phyloP scores from a whole-genome alignment of 2,888 invertebrate genomes.

The Sphinx pinastri region DNA sequence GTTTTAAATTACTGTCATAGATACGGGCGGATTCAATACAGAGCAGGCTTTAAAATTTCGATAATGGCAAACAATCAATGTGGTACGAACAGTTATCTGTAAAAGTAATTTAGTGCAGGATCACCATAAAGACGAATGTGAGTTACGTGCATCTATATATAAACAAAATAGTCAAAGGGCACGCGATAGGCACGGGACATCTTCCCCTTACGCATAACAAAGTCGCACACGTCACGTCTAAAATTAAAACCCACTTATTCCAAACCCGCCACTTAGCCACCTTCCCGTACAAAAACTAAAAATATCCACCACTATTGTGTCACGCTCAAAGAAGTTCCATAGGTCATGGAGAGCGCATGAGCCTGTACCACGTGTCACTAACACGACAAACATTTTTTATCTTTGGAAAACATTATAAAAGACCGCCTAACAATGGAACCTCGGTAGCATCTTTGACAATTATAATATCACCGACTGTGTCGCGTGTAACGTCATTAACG shows the following conservation, averaged over 20 bases:
- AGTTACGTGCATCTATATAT: slow-evolving; percentile 51
- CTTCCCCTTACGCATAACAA: slow-evolving; percentile 74
- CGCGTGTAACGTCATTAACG: slow-evolving; percentile 58
- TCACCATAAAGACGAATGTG: slow-evolving; percentile 22
- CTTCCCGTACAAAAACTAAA: slow-evolving; percentile 83
- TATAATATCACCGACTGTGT: slow-evolving; percentile 73
- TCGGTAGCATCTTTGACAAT: slow-evolving; percentile 84
- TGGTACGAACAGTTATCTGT: not conserved
- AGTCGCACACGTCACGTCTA: slow-evolving; percentile 76
- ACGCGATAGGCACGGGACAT: slow-evolving; percentile 77
- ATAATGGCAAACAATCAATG: slow-evolving; percentile 10
- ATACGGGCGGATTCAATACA: no score
- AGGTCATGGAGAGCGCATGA: slow-evolving; percentile 79
- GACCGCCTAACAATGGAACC: slow-evolving; percentile 77
- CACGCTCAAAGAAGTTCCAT: slow-evolving; percentile 81
- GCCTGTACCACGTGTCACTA: slow-evolving; percentile 80
- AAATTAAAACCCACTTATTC: slow-evolving; percentile 83
- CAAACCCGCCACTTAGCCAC: slow-evolving; percentile 82
- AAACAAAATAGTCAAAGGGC: slow-evolving; percentile 64
- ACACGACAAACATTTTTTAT: slow-evolving; percentile 84
- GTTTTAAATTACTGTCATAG: no score
- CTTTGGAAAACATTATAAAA: slow-evolving; percentile 81
- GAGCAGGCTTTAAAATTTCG: not conserved
- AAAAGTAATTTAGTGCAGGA: slow-evolving; percentile 4
- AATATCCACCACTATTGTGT: slow-evolving; percentile 80